Conservation (phyloP, 2,113 vertebrate species). For the Globicephala melas region DNA sequence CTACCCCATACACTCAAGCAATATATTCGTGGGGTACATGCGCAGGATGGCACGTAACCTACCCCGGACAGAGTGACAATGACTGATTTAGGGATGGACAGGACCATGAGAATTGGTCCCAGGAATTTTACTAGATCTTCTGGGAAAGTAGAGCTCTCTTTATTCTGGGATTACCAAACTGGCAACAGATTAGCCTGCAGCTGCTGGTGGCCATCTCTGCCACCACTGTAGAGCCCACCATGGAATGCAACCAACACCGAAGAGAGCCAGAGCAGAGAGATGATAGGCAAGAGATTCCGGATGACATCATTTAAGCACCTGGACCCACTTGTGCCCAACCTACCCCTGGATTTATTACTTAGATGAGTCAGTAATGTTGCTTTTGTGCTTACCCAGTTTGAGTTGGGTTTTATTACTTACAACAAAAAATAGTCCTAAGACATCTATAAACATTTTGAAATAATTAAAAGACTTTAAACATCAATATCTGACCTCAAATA, state of each 20-base stretch:
- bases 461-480: not conserved
- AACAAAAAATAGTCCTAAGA: not conserved
- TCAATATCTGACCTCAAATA: not conserved
- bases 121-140: conserved; percentile 33
- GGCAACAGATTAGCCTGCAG: not conserved
- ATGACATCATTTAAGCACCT: not conserved
- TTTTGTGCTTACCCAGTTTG: not conserved
- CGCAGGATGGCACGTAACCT: not conserved
- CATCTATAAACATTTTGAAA: not conserved
- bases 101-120: not conserved
- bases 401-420: not conserved
- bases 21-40: not conserved
- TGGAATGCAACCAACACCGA: not conserved
- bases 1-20: not conserved
- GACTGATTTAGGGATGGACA: not conserved
- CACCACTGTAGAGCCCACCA: not conserved
- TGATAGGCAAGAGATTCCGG: not conserved
- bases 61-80: not conserved
- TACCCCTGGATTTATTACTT: not conserved
- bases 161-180: conserved; percentile 12
- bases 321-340: not conserved
- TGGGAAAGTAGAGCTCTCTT: conserved; percentile 23
- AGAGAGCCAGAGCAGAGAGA: not conserved
- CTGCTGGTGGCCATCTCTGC: not conserved
- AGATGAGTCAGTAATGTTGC: not conserved